Base-by-base conservation (phyloP, 2,113 vertebrate species). In the Camelus dromedarius region DNA sequence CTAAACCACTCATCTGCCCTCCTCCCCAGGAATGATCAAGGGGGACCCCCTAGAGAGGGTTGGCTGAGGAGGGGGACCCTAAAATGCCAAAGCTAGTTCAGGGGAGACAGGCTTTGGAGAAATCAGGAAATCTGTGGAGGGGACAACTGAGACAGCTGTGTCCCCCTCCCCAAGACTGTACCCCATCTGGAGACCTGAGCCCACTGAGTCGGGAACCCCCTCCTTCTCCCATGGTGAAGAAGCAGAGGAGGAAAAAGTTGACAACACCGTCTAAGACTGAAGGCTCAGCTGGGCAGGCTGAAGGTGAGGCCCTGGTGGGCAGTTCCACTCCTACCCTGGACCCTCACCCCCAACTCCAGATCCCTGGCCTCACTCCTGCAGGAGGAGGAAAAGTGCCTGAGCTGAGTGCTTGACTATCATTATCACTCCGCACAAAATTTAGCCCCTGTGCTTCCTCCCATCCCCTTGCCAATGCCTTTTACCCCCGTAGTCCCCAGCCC, bases 201-300 rank as follows among this genome's bases (percentile, higher is more conserved):
- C 98, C 98, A 0, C 97, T 99, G 92, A 97, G 98, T 50, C 98
- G 98, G 0, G 99, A 99, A 30, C 98, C 98, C 0, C 96, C 98
- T 1, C 99, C 99, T 0, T 99, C 99, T 3, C 99, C 99, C 4
- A 98, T 99, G 99, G 98, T 98, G 20, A 99, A 99, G 99, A 99
- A 99, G 97, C 99, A 99, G 97, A 98, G 99, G 32, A 98, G 99
- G 98, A 99, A 99, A 99, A 99, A 99, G 97, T 98, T 99, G 97
- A 99, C 98, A 95, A 99, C 99, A 1, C 99, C 99, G 0, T 99
- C 99, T 26, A 99, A 99, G 98, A 99, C 99, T 0, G 99, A 99
- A 42, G 97, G 99, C 3, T 99, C 99, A 0, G 97, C 98, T 0
- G 99, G 99, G 2, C 99, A 99, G 98, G 99, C 99, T 0, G 99